Percentiles rank a stretch among this genome's conserved stretches.
phyloP scores from a whole-genome alignment of 2,797 vertebrate species.

The Arctocebus calabarensis region DNA sequence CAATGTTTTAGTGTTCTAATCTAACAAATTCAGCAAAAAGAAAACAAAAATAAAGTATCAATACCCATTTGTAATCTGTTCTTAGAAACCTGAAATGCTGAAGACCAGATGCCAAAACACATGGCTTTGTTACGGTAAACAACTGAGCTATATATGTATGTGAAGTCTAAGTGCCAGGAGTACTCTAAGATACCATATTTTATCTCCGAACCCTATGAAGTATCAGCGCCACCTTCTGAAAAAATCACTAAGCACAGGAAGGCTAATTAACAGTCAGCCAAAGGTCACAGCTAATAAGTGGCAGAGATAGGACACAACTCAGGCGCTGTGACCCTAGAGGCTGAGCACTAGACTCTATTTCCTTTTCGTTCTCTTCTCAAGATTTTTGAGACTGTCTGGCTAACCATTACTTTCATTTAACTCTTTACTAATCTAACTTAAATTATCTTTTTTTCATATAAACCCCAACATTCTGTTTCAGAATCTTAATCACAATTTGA shows the following conservation, averaged over 20 bases:
- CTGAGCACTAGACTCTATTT: neutral
- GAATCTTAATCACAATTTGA: slow-evolving; percentile 40
- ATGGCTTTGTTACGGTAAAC: neutral
- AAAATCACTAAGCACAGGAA: neutral
- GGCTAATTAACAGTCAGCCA: neutral
- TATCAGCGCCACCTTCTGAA: neutral
- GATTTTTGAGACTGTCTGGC: neutral
- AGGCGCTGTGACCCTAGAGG: neutral
- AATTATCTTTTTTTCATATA: slow-evolving; percentile 21
- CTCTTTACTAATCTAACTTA: neutral
- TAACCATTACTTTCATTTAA: slow-evolving; percentile 21
- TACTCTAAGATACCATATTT: neutral
- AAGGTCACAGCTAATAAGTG: neutral
- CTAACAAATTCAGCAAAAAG: slow-evolving; percentile 10
- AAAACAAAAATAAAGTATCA: slow-evolving; percentile 22
- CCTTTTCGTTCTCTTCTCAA: slow-evolving; percentile 41
- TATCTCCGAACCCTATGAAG: slow-evolving; percentile 10
- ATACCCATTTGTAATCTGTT: neutral
- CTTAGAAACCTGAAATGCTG: neutral
- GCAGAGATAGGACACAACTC: slow-evolving; percentile 7
- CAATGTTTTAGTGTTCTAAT: slow-evolving; percentile 2
- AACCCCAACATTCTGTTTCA: slow-evolving; percentile 33
- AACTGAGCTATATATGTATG: neutral
- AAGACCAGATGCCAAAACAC: neutral
- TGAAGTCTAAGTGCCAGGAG: neutral